Evolutionary conservation across 92 coral and sea anemone genomes (phyloP), one percentile per base, ranked within the genome.

Genomic region (Zoanthus gigantus): DNA sequence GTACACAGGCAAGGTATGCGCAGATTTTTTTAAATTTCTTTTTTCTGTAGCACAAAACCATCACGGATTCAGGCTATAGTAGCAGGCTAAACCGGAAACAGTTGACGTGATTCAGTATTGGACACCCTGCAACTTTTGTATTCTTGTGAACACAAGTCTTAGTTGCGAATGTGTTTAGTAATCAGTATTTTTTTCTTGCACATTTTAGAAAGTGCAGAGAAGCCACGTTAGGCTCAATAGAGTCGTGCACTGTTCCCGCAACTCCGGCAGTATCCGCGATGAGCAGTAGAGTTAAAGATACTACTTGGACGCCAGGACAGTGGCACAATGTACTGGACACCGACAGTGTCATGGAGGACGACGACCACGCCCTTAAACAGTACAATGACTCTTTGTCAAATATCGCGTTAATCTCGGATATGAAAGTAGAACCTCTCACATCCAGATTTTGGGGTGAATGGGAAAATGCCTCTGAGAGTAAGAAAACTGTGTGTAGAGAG

Each of bases 261-360:
- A 68, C 85, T 75, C 71, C 34, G 30, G 60, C 54, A 13, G 75
- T n/a, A n/a, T n/a, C n/a, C n/a, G 42, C 42, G 71, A 83, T 73
- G 76, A n/a, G 9, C 30, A 61, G 79, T 28, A 60, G 60, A 23
- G 68, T 37, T 56, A 16, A 28, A 29, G 89, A 90, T 71, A 54
- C 86, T 5, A 37, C 44, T 48, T 87, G 91, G 89, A 87, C 93
- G 16, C 91, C 90, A 34, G 88, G 88, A 48, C 73, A 82, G 88
- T 80, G 88, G 93, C 84, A 80, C 74, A 47, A 75, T 15, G 29
- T 34, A 14, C 88, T 71, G 34, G 67, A 72, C 42, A 57, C 78
- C 30, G 78, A 71, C 79, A 83, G 72, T 63, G 71, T 37, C 87
- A 46, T 71, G 54, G 87, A 83, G 53, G 79, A 82, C n/a, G 72